phyloP scores from a whole-genome alignment of 35 echinoderm and acorn worm species.

The Chiridota heheva region DNA sequence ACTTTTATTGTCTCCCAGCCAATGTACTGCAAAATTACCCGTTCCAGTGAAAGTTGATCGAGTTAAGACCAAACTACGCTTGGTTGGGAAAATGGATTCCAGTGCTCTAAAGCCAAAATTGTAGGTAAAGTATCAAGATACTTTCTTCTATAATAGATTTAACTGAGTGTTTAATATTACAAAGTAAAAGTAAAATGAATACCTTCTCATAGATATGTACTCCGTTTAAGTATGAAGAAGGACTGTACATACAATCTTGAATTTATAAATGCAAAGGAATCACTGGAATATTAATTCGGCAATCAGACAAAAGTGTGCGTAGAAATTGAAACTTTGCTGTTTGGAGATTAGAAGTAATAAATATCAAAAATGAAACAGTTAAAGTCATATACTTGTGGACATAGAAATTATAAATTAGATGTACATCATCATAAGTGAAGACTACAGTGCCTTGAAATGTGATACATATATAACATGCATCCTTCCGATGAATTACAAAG shows the following conservation, averaged over 20 bases:
- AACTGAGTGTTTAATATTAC: neutral
- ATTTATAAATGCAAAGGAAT: too few species aligned
- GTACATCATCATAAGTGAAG: too few species aligned
- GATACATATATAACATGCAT: too few species aligned
- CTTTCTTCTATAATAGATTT: neutral
- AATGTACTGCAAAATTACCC: slow-evolving; percentile 67
- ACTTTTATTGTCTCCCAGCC: slow-evolving; percentile 97
- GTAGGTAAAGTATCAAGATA: neutral
- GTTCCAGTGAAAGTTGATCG: slow-evolving; percentile 71
- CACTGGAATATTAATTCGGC: too few species aligned
- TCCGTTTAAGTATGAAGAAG: neutral
- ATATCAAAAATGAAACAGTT: too few species aligned
- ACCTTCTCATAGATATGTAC: neutral
- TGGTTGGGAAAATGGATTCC: slow-evolving; percentile 61
- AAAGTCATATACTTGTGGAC: too few species aligned
- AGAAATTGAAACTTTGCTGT: too few species aligned
- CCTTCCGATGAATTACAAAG: too few species aligned
- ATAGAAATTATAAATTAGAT: too few species aligned
- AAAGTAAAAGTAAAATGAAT: neutral
- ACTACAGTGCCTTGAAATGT: too few species aligned
- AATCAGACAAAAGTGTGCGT: too few species aligned
- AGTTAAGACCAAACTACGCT: slow-evolving; percentile 76
- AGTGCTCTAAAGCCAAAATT: slow-evolving; percentile 37
- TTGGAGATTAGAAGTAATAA: too few species aligned
- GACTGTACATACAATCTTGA: neutral